phyloP scores from a whole-genome alignment of 1,140 invertebrate genomes.

The Drosophila mauritiana region DNA sequence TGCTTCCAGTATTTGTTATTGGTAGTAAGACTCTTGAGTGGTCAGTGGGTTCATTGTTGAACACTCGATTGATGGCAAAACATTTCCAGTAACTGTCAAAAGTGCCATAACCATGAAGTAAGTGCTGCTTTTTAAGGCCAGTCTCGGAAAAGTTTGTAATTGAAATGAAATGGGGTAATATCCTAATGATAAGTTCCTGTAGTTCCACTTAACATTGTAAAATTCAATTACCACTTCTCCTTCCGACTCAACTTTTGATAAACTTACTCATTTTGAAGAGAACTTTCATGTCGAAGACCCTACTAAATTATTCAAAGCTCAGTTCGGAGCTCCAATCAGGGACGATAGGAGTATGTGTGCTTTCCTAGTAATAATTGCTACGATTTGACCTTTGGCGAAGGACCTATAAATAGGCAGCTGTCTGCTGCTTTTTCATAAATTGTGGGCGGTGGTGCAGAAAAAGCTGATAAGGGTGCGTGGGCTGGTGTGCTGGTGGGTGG shows the following conservation, averaged over 20 bases:
- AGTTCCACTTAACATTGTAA: no score
- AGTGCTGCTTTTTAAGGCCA: conserved; percentile 4
- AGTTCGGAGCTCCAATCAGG: neutral
- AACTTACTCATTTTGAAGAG: neutral
- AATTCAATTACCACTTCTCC: conserved; percentile 7
- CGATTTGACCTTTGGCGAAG: conserved; percentile 34
- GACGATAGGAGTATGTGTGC: neutral
- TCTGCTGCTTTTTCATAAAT: neutral
- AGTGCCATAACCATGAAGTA: neutral
- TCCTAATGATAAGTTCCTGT: no score
- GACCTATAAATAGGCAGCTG: conserved; percentile 26
- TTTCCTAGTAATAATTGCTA: conserved; percentile 19
- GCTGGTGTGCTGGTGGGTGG: neutral
- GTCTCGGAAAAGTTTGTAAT: neutral
- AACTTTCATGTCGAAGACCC: neutral
- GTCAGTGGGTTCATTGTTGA: conserved; percentile 31
- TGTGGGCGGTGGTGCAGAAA: conserved; percentile 11
- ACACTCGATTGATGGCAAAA: conserved; percentile 29
- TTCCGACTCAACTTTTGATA: neutral
- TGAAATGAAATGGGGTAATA: no score
- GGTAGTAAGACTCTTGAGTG: conserved; percentile 4
- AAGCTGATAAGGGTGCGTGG: conserved; percentile 3
- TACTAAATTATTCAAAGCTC: conserved; percentile 15
- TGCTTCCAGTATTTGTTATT: conserved; percentile 16
- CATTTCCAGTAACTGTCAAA: conserved; percentile 31